Evolutionary conservation across 1,140 invertebrate species (phyloP).

Genomic region (Diuraphis noxia): DNA sequence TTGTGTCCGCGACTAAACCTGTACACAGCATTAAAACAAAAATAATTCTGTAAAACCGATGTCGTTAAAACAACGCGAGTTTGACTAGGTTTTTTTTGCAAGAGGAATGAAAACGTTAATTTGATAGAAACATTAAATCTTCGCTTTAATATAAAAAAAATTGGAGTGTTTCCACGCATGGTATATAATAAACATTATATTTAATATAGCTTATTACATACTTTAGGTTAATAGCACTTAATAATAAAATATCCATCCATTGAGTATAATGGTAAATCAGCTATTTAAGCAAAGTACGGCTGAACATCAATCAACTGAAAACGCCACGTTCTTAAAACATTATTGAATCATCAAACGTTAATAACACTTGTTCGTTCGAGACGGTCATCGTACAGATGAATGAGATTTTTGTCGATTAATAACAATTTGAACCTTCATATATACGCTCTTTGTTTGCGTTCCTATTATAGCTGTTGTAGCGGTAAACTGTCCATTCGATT

Average conservation of each 20-base stretch:
- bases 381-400: not conserved
- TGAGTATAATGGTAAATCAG: not conserved
- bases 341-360: constrained; percentile 20
- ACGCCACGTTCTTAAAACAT: not conserved
- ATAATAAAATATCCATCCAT: constrained; percentile 9
- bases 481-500: not conserved
- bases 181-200: not conserved
- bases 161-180: not conserved
- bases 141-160: not conserved
- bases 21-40: not conserved
- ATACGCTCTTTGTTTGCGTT: not conserved
- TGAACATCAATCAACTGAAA: constrained; percentile 24
- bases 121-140: not conserved
- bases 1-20: not conserved
- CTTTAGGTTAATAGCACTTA: constrained; percentile 12
- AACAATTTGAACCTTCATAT: not conserved
- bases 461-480: not conserved
- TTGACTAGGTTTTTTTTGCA: not conserved
- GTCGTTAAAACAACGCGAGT: not conserved
- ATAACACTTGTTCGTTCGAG: not conserved
- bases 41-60: not conserved
- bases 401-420: not conserved
- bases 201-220: not conserved
- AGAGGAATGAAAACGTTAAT: not conserved
- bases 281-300: not conserved